phyloP scores from a whole-genome alignment of 1,140 invertebrate genomes.

The Frieseomelitta varia region DNA sequence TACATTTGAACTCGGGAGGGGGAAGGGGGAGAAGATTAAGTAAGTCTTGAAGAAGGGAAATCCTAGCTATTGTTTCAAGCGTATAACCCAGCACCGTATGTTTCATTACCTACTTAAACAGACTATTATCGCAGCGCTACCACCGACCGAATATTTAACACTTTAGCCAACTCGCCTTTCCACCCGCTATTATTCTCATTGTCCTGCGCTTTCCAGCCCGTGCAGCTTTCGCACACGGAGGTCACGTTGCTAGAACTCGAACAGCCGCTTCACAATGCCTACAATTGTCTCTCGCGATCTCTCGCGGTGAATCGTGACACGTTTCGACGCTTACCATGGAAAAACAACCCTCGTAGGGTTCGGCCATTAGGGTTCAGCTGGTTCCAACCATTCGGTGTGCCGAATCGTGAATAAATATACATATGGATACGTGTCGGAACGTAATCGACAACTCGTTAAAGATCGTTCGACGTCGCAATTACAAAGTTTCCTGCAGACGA shows the following conservation, averaged over 20 bases:
- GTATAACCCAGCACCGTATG: constrained; percentile 79
- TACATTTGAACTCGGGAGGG: constrained; percentile 45
- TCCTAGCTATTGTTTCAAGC: constrained; percentile 71
- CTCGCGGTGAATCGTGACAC: no score
- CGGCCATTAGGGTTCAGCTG: no score
- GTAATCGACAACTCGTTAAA: no score
- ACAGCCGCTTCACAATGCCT: background rate
- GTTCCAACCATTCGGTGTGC: no score
- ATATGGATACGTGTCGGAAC: no score
- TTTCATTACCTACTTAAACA: constrained; percentile 72
- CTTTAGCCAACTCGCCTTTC: constrained; percentile 22
- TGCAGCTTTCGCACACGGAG: background rate
- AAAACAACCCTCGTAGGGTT: no score
- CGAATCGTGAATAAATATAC: no score
- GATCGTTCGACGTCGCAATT: no score
- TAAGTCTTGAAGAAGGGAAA: constrained; percentile 45
- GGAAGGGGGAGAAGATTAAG: constrained; percentile 38
- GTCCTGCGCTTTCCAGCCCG: background rate
- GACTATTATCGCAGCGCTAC: constrained; percentile 71
- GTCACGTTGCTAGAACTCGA: background rate
- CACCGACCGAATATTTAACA: constrained; percentile 48
- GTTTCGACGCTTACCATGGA: no score
- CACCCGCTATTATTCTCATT: background rate
- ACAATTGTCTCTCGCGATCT: background rate
- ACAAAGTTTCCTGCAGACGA: no score